These are phyloP conservation scores for Cottoperca gobio DNA, from an alignment of 2,797 vertebrate species.

Conservation along the genomic window DNA sequence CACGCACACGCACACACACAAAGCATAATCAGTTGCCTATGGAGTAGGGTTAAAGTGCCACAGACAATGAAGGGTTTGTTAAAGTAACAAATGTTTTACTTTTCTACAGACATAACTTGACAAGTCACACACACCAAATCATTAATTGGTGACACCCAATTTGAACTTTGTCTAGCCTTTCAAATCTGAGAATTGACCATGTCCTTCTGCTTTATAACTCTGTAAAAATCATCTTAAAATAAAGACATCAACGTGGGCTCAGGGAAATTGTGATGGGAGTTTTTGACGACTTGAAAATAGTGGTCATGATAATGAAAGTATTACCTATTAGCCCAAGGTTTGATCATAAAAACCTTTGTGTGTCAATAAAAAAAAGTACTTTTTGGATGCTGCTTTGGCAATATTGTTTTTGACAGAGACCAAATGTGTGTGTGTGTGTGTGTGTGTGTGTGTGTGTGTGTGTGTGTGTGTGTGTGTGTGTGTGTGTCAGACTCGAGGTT, in stretches of 20 bases:
- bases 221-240: background rate
- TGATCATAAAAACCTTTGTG: background rate
- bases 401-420: slow-evolving; percentile 5
- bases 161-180: background rate
- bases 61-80: slow-evolving; percentile 43
- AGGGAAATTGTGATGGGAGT: background rate
- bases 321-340: background rate
- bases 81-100: slow-evolving; percentile 18
- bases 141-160: background rate
- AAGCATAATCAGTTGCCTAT: slow-evolving; percentile 11
- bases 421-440: background rate
- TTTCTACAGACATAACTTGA: background rate
- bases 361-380: background rate
- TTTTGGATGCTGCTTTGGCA: slow-evolving; percentile 4
- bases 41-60: slow-evolving; percentile 31
- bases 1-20: slow-evolving; percentile 28
- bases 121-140: background rate
- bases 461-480: slow-evolving; percentile 17
- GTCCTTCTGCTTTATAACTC: background rate
- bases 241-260: background rate
- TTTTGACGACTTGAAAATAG: background rate
- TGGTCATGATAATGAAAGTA: background rate
- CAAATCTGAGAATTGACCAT: background rate
- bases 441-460: background rate
- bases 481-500: slow-evolving; percentile 3